phyloP scores from a whole-genome alignment of 2,888 invertebrate genomes.

The Pediacus dermestoides region DNA sequence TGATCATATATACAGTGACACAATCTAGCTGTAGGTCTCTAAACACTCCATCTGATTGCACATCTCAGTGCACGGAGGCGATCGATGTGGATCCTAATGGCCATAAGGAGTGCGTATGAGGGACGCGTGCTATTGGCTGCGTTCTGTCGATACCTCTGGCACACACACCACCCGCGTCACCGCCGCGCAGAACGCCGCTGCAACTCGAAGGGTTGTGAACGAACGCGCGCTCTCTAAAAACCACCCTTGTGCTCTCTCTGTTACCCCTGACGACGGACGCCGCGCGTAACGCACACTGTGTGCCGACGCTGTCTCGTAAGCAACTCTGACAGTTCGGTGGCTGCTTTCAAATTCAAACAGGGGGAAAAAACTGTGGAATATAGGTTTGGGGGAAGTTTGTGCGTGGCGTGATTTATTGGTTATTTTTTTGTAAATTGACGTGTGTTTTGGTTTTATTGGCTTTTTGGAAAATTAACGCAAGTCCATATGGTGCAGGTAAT shows the following conservation, averaged over 20 bases:
- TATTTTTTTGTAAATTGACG: constrained; percentile 7
- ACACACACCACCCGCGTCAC: constrained; percentile 18
- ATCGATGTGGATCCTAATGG: constrained; percentile 48
- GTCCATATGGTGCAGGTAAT: constrained; percentile 77
- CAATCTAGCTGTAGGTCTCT: constrained; percentile 24
- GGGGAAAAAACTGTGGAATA: too few species aligned
- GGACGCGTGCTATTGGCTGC: constrained; percentile 47
- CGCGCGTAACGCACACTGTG: constrained; percentile 21
- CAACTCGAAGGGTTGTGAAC: constrained; percentile 24
- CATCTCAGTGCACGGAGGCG: constrained; percentile 30
- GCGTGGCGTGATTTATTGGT: not conserved
- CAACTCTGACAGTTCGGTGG: constrained; percentile 7
- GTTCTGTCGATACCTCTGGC: constrained; percentile 39
- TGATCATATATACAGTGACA: too few species aligned
- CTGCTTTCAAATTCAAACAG: constrained; percentile 2
- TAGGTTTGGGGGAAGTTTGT: not conserved
- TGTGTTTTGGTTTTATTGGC: constrained; percentile 13
- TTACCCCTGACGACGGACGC: constrained; percentile 28
- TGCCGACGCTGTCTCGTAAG: too few species aligned
- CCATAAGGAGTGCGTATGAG: constrained; percentile 49
- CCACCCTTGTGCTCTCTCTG: constrained; percentile 24
- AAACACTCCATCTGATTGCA: constrained; percentile 34
- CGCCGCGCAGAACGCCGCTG: constrained; percentile 40
- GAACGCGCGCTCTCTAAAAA: too few species aligned
- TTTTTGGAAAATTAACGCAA: too few species aligned